A percentile compares a stretch with the other conserved stretches of the same genome.
phyloP scores from a whole-genome alignment of 2,888 invertebrate genomes.

The Ommatoiulus sabulosus region DNA sequence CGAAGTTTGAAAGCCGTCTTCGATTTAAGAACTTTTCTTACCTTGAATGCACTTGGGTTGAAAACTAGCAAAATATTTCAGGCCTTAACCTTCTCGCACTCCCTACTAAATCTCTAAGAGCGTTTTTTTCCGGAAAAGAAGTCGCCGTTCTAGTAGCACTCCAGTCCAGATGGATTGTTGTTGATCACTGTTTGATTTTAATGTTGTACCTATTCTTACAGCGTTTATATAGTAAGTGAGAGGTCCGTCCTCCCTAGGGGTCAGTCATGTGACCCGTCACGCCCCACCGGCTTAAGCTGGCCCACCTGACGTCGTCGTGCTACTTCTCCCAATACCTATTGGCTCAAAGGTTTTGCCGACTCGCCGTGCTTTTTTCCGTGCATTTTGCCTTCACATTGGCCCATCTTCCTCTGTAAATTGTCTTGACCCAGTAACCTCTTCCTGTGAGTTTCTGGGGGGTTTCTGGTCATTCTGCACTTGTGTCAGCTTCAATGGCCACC shows the following conservation, averaged over 20 bases:
- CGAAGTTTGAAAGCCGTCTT: neutral
- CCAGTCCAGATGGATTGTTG: neutral
- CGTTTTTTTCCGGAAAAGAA: neutral
- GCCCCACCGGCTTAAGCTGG: conserved; percentile 49
- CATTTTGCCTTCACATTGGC: conserved; percentile 47
- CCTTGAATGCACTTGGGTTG: conserved; percentile 11
- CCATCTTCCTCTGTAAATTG: conserved; percentile 53
- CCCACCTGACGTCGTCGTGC: conserved; percentile 51
- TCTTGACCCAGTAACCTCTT: conserved; percentile 56
- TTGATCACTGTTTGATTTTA: conserved; percentile 30
- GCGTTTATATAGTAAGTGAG: conserved; percentile 35
- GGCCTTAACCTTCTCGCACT: conserved; percentile 29
- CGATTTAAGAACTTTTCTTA: neutral
- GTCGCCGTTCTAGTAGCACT: conserved; percentile 1
- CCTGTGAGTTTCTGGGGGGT: conserved; percentile 45
- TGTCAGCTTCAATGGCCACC: neutral
- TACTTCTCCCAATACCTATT: conserved; percentile 50
- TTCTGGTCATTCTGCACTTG: neutral
- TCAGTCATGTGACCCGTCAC: conserved; percentile 55
- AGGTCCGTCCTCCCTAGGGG: conserved; percentile 40
- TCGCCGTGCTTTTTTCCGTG: conserved; percentile 41
- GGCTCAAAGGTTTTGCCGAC: conserved; percentile 23
- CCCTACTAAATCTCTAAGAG: neutral
- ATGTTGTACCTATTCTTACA: conserved; percentile 7
- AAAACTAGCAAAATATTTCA: neutral